Conservation (phyloP, 2,888 invertebrate genomes). For the Pandemis cinnamomeana region DNA sequence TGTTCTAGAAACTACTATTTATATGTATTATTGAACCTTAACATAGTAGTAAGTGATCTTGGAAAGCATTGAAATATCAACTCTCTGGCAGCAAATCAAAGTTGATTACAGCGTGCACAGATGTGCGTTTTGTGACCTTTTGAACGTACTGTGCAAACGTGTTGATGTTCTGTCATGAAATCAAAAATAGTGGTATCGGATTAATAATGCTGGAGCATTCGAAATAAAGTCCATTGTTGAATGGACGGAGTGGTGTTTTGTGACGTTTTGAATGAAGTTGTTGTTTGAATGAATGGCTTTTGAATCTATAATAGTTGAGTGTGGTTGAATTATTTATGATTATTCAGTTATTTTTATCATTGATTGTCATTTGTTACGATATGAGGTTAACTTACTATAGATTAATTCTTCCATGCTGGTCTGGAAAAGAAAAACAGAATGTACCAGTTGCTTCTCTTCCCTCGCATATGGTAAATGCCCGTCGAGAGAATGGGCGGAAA, state of each 20-base stretch:
- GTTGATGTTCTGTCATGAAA: not conserved
- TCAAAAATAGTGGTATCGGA: not conserved
- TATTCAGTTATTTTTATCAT: constrained; percentile 5
- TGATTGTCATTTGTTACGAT: not conserved
- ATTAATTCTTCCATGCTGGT: too few relatives aligned
- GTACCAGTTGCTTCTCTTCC: too few relatives aligned
- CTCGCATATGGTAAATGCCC: too few relatives aligned
- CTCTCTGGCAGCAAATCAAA: not conserved
- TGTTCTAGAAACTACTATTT: not conserved
- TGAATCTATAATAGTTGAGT: not conserved
- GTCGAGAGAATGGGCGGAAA: too few relatives aligned
- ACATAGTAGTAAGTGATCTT: not conserved
- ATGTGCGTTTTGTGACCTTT: not conserved
- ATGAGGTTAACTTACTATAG: not conserved
- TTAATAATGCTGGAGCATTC: not conserved
- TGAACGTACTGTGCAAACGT: not conserved
- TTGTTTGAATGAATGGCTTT: not conserved
- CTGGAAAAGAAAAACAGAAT: too few relatives aligned
- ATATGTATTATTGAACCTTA: not conserved
- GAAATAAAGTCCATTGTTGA: not conserved
- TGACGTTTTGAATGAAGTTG: not conserved
- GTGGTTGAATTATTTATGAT: not conserved
- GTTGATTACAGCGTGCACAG: not conserved
- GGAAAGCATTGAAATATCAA: not conserved
- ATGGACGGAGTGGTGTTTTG: not conserved